These are phyloP conservation scores for Myotis vivesi DNA, from an alignment of 2,797 vertebrate genomes.

Conservation along the genomic window DNA sequence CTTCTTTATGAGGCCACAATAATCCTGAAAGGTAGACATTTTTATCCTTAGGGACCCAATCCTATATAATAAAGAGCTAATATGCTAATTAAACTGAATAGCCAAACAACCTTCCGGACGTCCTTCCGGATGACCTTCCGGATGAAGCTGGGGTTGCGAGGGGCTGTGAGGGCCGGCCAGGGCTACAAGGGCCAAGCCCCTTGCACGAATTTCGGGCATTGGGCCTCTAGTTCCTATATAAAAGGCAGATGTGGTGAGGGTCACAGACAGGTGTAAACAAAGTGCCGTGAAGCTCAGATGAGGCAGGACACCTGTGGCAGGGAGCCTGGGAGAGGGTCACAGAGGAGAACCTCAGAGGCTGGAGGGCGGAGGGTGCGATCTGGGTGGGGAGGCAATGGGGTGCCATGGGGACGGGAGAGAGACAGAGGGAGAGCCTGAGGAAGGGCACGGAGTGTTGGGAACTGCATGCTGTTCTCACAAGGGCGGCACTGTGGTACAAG, in stretches of 20 bases:
- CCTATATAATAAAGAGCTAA: not conserved
- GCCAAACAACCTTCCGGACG: too few species aligned
- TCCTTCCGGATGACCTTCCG: too few species aligned
- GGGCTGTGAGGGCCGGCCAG: too few species aligned
- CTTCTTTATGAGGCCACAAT: not conserved
- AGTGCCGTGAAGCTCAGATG: not conserved
- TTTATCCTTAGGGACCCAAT: not conserved
- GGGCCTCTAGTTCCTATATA: not conserved
- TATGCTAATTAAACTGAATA: too few species aligned
- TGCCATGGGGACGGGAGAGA: not conserved
- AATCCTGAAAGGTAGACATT: constrained; percentile 16
- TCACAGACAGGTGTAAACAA: not conserved
- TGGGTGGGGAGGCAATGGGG: rapidly evolving
- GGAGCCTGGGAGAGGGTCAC: not conserved
- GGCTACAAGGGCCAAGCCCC: too few species aligned
- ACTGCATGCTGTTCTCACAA: rapidly evolving
- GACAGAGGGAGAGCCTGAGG: not conserved
- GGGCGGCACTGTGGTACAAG: rapidly evolving
- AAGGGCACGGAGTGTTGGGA: not conserved
- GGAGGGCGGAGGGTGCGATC: too few species aligned
- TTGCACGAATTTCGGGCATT: rapidly evolving
- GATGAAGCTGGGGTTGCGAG: too few species aligned
- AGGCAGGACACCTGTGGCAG: not conserved
- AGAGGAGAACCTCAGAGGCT: not conserved
- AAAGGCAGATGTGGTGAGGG: not conserved